A percentile compares a stretch with the other conserved stretches of the same genome.
phyloP scores from a whole-genome alignment of 2,797 vertebrate species.

The Paramormyrops hopkinsi region DNA sequence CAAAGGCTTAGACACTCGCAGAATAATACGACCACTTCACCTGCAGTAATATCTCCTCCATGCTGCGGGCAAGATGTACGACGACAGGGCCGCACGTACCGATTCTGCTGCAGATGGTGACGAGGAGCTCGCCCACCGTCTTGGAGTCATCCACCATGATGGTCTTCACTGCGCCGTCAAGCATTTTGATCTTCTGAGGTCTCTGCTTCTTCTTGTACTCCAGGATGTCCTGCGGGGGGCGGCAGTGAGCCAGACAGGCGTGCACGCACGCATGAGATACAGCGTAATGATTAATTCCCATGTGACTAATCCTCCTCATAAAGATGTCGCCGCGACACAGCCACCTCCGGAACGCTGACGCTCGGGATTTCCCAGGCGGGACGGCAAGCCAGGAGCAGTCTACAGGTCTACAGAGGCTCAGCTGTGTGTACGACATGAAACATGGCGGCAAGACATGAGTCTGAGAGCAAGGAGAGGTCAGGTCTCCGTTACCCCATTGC shows the following conservation, averaged over 20 bases:
- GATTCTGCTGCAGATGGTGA: constrained; percentile 97
- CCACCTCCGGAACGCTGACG: neutral
- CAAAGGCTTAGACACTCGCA: constrained; percentile 40
- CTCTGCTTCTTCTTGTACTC: constrained; percentile 98
- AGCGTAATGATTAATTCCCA: neutral
- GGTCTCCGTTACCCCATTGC: constrained; percentile 83
- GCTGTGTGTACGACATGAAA: neutral
- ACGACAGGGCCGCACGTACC: constrained; percentile 54
- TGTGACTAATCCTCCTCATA: neutral
- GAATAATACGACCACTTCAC: too few relatives aligned
- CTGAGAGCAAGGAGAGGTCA: neutral
- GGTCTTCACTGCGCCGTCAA: constrained; percentile 92
- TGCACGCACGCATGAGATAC: neutral
- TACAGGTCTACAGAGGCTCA: neutral
- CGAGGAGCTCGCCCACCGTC: constrained; percentile 91
- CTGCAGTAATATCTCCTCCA: neutral
- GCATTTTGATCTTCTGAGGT: constrained; percentile 96
- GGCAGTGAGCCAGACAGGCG: neutral
- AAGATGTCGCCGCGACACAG: neutral
- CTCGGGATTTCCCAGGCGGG: neutral
- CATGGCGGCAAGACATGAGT: neutral
- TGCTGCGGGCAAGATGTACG: neutral
- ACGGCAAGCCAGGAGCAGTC: neutral
- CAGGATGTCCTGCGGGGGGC: constrained; percentile 73
- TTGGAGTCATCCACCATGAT: constrained; percentile 99